Percentiles rank a stretch among this genome's conserved stretches.
Conservation (phyloP, 2,113 vertebrate species). For the Oryzias woworae region DNA sequence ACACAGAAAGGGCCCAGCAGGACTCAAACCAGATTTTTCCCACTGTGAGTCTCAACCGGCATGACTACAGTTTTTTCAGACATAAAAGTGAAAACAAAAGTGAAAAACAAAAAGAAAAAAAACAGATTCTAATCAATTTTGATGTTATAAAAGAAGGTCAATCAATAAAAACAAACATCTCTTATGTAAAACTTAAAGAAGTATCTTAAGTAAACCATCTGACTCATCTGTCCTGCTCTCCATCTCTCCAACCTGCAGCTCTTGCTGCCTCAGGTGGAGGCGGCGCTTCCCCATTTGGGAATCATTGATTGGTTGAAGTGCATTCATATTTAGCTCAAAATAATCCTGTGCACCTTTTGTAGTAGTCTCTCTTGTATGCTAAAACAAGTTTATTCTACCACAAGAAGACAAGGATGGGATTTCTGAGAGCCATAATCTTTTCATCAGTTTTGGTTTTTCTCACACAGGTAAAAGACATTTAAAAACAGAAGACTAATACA, state of each 20-base stretch:
- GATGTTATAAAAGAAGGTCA: not conserved
- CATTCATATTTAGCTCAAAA: constrained; percentile 64
- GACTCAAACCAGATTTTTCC: too few species aligned
- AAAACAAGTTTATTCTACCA: constrained; percentile 65
- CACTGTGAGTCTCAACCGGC: too few species aligned
- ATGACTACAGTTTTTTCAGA: too few species aligned
- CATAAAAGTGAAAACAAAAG: too few species aligned
- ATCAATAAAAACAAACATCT: not conserved
- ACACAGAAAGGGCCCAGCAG: too few species aligned
- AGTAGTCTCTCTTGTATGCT: constrained; percentile 63
- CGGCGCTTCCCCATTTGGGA: constrained; percentile 55
- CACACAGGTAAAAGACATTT: constrained; percentile 67
- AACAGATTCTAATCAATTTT: too few species aligned
- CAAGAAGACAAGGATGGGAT: constrained; percentile 75
- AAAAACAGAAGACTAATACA: not conserved
- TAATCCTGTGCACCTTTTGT: constrained; percentile 71
- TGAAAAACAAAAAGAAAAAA: not conserved
- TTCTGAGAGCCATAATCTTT: constrained; percentile 66
- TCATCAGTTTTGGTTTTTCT: constrained; percentile 67
- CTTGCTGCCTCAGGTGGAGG: constrained; percentile 47
- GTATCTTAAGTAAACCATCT: constrained; percentile 16
- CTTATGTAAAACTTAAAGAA: constrained; percentile 14
- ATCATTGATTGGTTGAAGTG: constrained; percentile 72
- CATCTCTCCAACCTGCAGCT: constrained; percentile 43
- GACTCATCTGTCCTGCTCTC: constrained; percentile 28